Evolutionary conservation across 2,888 invertebrate species (phyloP).

Genomic region (Apodemia zela): DNA sequence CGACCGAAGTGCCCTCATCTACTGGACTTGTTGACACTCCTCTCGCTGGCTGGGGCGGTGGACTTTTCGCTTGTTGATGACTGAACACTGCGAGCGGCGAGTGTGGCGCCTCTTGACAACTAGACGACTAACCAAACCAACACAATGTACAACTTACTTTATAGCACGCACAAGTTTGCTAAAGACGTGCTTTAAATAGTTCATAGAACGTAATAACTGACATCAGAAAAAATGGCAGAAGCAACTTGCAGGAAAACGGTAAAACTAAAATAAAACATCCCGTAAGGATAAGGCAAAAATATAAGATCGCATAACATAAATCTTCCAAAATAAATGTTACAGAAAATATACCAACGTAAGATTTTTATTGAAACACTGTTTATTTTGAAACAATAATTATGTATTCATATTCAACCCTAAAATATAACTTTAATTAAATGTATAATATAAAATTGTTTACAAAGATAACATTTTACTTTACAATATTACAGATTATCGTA

Average conservation of each 20-base stretch:
- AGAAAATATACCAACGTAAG: slow-evolving; percentile 51
- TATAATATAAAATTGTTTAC: slow-evolving; percentile 40
- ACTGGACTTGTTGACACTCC: slow-evolving; percentile 33
- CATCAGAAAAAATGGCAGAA: slow-evolving; percentile 38
- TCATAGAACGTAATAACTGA: slow-evolving; percentile 17
- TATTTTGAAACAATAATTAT: slow-evolving; percentile 57
- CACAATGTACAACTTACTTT: slow-evolving; percentile 58
- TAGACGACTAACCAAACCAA: slow-evolving; percentile 75
- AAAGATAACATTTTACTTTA: slow-evolving; percentile 49
- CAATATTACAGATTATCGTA: slow-evolving; percentile 47
- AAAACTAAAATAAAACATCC: slow-evolving; percentile 37
- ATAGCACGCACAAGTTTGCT: slow-evolving; percentile 38
- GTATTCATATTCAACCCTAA: slow-evolving; percentile 71
- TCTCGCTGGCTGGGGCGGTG: slow-evolving; percentile 40
- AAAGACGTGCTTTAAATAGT: slow-evolving; percentile 17
- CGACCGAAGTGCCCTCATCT: slow-evolving; percentile 42
- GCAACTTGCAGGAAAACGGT: slow-evolving; percentile 71
- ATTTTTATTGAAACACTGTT: slow-evolving; percentile 40
- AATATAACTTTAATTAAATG: slow-evolving; percentile 62
- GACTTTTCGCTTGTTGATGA: slow-evolving; percentile 54
- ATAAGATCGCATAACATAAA: slow-evolving; percentile 47
- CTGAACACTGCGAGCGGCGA: slow-evolving; percentile 64
- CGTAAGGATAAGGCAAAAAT: slow-evolving; percentile 38
- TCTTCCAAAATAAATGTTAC: slow-evolving; percentile 79
- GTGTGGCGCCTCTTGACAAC: slow-evolving; percentile 56